These are phyloP conservation scores for Eptatretus atami DNA, from an alignment of 2,797 vertebrate species.

Conservation along the genomic window DNA sequence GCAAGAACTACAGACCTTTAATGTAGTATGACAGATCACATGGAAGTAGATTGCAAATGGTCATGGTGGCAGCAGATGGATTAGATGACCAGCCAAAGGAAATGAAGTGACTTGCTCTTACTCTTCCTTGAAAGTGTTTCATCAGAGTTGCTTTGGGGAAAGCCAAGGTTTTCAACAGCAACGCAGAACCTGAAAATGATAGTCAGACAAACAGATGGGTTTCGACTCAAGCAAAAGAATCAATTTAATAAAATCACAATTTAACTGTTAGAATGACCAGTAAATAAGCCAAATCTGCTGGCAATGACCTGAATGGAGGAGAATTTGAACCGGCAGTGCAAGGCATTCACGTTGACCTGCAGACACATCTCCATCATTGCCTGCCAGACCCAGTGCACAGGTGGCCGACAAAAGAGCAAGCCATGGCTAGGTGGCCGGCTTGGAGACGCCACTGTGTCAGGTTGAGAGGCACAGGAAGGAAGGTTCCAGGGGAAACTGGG, in stretches of 20 bases:
- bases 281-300: no score
- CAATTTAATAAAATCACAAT: no score
- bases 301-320: no score
- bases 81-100: constrained; percentile 43
- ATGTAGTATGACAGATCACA: constrained; percentile 74
- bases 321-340: no score
- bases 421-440: constrained; percentile 63
- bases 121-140: constrained; percentile 35
- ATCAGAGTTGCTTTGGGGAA: constrained; percentile 66
- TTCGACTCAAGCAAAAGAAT: no score
- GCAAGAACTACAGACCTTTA: constrained; percentile 32
- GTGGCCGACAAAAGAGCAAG: constrained; percentile 68
- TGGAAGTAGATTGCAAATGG: constrained; percentile 60
- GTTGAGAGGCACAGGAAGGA: constrained; percentile 54
- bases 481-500: constrained; percentile 56
- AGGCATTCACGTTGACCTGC: constrained; percentile 70
- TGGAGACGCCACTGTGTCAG: constrained; percentile 82
- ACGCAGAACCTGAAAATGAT: constrained; percentile 44
- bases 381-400: constrained; percentile 79
- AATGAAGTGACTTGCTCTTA: constrained; percentile 12
- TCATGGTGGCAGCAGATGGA: constrained; percentile 63
- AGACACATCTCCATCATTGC: constrained; percentile 36
- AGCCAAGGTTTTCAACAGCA: constrained; percentile 79
- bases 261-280: no score
- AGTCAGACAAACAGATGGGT: constrained; percentile 8